Evolutionary conservation across 2,113 vertebrate species (phyloP).

Genomic region (Cygnus buccinator): DNA sequence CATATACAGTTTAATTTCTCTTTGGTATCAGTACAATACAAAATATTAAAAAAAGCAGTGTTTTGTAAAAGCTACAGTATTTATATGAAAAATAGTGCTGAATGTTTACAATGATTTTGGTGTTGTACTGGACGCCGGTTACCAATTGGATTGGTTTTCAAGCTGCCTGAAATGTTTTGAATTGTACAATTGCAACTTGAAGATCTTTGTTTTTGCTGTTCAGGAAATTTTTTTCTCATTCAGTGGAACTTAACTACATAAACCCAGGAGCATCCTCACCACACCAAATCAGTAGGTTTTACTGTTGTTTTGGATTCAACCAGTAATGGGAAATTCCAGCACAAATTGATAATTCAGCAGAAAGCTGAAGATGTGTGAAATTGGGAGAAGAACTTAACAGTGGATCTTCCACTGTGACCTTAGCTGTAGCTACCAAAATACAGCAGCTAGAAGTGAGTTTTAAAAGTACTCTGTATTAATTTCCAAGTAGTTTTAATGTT

Average conservation of each 20-base stretch:
- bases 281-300: not conserved
- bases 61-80: not conserved
- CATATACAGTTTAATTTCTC: not conserved
- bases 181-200: not conserved
- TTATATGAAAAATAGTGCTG: not conserved
- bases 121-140: not conserved
- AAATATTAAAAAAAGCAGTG: not conserved
- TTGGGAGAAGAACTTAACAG: not conserved
- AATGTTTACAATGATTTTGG: not conserved
- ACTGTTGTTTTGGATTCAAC: not conserved
- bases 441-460: not conserved
- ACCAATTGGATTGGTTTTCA: not conserved
- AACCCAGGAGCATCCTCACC: not conserved
- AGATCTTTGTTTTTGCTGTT: fast-evolving
- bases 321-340: not conserved
- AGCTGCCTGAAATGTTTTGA: not conserved
- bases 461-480: not conserved
- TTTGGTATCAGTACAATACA: not conserved
- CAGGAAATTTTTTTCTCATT: not conserved
- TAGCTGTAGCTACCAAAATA: not conserved
- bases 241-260: not conserved
- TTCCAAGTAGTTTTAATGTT: not conserved
- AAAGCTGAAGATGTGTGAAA: not conserved
- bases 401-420: not conserved
- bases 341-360: not conserved